phyloP scores from a whole-genome alignment of 2,797 vertebrate genomes.

The Hypotaenidia okinawae region DNA sequence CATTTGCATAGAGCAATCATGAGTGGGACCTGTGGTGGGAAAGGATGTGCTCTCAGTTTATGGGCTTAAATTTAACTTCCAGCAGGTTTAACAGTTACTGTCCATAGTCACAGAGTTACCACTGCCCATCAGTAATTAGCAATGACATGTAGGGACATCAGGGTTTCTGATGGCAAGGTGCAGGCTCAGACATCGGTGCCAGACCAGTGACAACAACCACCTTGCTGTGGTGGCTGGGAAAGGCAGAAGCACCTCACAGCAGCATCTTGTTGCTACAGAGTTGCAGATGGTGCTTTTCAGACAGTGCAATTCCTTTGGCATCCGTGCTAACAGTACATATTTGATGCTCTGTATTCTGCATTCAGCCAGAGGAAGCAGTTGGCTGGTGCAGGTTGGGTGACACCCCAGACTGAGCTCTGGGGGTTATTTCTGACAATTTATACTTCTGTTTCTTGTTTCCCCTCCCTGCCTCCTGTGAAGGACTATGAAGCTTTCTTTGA shows the following conservation, averaged over 20 bases:
- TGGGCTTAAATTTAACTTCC: not conserved
- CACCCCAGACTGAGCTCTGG: not conserved
- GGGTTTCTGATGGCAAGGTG: not conserved
- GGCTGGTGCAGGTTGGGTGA: not conserved
- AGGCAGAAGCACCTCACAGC: not conserved
- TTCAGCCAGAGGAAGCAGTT: fast-evolving
- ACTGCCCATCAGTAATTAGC: not conserved
- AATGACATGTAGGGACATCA: not conserved
- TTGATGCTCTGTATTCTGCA: not conserved
- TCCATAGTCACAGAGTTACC: not conserved
- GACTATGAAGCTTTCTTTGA: conserved; percentile 96
- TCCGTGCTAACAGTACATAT: not conserved
- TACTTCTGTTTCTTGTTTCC: not conserved
- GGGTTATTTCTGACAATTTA: not conserved
- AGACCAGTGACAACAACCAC: not conserved
- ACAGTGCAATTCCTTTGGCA: not conserved
- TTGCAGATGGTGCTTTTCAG: not conserved
- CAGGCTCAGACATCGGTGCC: fast-evolving
- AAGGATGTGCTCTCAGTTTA: not conserved
- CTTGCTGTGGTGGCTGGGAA: not conserved
- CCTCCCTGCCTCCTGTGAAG: conserved; percentile 56
- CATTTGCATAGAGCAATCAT: not conserved
- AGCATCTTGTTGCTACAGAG: not conserved
- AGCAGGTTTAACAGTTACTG: not conserved
- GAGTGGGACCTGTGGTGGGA: not conserved